Base-by-base conservation (phyloP, 1,140 invertebrate genomes). In the Grapholita molesta region DNA sequence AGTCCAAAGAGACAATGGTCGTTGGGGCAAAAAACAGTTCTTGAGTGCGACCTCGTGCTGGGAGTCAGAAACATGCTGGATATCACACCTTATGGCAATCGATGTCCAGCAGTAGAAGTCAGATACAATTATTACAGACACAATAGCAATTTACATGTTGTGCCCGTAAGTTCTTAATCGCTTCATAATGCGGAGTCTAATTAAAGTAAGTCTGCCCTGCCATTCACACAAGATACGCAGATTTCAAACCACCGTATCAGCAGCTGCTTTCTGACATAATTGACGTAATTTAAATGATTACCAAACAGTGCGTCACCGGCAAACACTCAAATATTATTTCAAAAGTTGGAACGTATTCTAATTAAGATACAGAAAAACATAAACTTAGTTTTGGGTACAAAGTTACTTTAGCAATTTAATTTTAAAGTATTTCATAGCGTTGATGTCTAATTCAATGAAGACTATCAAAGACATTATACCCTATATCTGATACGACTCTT, bases 211-310 rank as follows among this genome's bases (percentile, higher is more conserved):
- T 48, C 42, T 48, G 18, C 42, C 15, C 6, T 67, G 67, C 76
- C 75, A 79, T 78, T 80, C 78, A 78, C 77, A 74, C 72, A 76
- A 78, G 70, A 78, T 78, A 76, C 78, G 70, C 74, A 80, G 76
- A 79, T 76, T 80, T 80, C 74, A 76, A 76, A 64, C 67, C 35
- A 66, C 70, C 53, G 30, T 11, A n/a, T 35, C 71, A 72, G 55
- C 65, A 67, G 67, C 71, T 61, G 55, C 25, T 25, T 61, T 61
- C 25, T 61, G 55, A 61, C 55, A 61, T 28, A 61, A 28, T 61
- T 25, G 25, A 61, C 42, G 42, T 48, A 48, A 48, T 48, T 48
- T 21, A 48, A 48, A 48, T 48, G 0, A 48, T 48, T 48, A 48
- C 42, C 18, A 48, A 48, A 21, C 18, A 48, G 21, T 21, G 42